A percentile compares a stretch with the other conserved stretches of the same genome.
phyloP scores from a whole-genome alignment of 1,140 invertebrate species.

The Microvelia longipes region DNA sequence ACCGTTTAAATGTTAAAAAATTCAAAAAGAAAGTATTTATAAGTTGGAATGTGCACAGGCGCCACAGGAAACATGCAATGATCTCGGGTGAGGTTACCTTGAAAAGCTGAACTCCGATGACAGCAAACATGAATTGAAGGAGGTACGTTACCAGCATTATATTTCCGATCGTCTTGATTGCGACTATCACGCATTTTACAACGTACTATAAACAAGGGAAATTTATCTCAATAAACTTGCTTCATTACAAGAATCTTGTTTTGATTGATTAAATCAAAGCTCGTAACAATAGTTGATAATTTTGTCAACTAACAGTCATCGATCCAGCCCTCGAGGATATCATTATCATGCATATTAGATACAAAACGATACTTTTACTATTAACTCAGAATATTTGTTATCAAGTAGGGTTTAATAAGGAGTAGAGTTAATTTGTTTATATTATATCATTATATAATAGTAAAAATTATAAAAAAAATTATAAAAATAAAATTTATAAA shows the following conservation, averaged over 20 bases:
- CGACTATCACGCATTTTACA: slow-evolving; percentile 97
- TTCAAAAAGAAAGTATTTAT: no score
- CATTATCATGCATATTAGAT: background rate
- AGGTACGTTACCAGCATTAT: slow-evolving; percentile 98
- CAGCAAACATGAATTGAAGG: slow-evolving; percentile 99
- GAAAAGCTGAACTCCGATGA: slow-evolving; percentile 99
- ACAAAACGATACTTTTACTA: no score
- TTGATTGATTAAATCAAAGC: background rate
- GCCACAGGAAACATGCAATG: slow-evolving; percentile 1
- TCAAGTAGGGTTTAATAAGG: no score
- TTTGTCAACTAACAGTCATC: background rate
- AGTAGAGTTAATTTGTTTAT: no score
- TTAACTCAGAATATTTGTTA: no score
- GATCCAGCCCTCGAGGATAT: background rate
- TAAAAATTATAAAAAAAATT: no score
- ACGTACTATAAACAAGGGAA: slow-evolving; percentile 61
- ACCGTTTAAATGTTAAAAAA: background rate
- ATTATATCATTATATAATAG: no score
- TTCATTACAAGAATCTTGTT: no score
- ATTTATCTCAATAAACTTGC: slow-evolving; percentile 4
- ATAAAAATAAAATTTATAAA: no score
- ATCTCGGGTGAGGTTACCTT: slow-evolving; percentile 57
- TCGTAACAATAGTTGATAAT: background rate
- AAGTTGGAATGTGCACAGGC: slow-evolving; percentile 6
- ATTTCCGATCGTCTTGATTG: slow-evolving; percentile 97